Base-by-base conservation (phyloP, 2,797 vertebrate genomes). In the Chloroceryle amazona region DNA sequence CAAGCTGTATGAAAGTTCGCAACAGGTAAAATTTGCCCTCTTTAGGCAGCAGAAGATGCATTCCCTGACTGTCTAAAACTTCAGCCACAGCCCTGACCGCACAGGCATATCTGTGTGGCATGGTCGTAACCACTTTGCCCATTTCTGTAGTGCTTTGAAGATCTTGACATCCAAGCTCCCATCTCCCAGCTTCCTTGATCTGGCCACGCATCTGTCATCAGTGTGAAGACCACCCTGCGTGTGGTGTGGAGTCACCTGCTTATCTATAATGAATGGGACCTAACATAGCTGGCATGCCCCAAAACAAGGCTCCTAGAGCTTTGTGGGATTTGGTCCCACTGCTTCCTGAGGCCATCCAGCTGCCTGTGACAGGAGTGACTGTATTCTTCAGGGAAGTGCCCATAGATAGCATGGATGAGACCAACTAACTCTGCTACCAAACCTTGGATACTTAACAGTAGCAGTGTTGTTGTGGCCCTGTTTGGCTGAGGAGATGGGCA, bases 401-500 rank as follows among this genome's bases (percentile, higher is more conserved):
- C 1, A 2, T 21, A 63, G 52, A 26, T 44, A 33, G 57, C 44
- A 42, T 6, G 33, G 68, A 28, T 63, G 54, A 78, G 28, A 57
- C 15, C 23, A 63, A 17, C 29, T 73, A 63, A 54, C 68, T 57
- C 49, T 39, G 49, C 46, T 62, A 19, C 18, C 37, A 58, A 66
- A 76, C 7, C 49, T 12, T 33, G 44, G 82, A 20, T n/a, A 18
- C 33, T 33, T 33, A 78, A 33, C 9, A 54, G 51, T 6, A 72
- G 31, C 0, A 0, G 13, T 70, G 28, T 65, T 94, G 72, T 67
- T 46, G 46, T 9, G 61, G 29, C 33, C 18, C 17, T 0, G 0
- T 28, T 76, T 72, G 49, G 70, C 33, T 61, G 49, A 51, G 44
- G 29, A n/a, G 35, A 49, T 0, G 2, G 60, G 52, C 72, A 83